phyloP scores from a whole-genome alignment of 2,888 invertebrate genomes.

The Polyommatus icarus region DNA sequence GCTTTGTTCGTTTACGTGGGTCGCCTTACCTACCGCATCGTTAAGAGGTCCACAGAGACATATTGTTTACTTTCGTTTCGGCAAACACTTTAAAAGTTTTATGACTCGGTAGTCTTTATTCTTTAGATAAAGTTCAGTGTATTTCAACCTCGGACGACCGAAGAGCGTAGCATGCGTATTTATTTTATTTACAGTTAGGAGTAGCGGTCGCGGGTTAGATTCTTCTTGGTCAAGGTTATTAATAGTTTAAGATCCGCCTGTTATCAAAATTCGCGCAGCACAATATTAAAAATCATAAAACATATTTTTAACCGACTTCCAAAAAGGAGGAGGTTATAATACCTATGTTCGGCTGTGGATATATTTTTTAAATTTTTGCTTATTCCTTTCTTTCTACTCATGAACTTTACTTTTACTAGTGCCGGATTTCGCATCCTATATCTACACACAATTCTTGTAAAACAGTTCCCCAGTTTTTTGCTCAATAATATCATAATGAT shows the following conservation, averaged over 20 bases:
- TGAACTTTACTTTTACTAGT: too few relatives aligned
- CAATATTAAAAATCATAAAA: too few relatives aligned
- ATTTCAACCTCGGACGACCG: background rate
- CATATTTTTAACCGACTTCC: too few relatives aligned
- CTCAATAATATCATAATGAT: too few relatives aligned
- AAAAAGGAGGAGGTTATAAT: too few relatives aligned
- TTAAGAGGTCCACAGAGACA: background rate
- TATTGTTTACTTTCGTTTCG: conserved; percentile 13
- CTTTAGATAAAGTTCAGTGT: background rate
- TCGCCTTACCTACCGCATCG: conserved; percentile 15
- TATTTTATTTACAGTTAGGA: conserved; percentile 17
- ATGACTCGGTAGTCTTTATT: conserved; percentile 17
- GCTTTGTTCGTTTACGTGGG: background rate
- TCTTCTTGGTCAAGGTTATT: background rate
- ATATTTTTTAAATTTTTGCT: too few relatives aligned
- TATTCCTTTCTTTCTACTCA: too few relatives aligned
- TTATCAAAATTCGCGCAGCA: background rate
- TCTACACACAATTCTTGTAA: too few relatives aligned
- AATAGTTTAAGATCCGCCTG: background rate
- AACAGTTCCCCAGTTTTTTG: too few relatives aligned
- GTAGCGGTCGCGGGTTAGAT: background rate
- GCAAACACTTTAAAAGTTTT: conserved; percentile 21
- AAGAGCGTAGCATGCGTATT: background rate
- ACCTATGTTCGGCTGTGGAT: too few relatives aligned
- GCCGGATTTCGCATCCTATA: too few relatives aligned